Conservation (phyloP, 2,888 invertebrate genomes). For the Chaetogeoica ovagalla region DNA sequence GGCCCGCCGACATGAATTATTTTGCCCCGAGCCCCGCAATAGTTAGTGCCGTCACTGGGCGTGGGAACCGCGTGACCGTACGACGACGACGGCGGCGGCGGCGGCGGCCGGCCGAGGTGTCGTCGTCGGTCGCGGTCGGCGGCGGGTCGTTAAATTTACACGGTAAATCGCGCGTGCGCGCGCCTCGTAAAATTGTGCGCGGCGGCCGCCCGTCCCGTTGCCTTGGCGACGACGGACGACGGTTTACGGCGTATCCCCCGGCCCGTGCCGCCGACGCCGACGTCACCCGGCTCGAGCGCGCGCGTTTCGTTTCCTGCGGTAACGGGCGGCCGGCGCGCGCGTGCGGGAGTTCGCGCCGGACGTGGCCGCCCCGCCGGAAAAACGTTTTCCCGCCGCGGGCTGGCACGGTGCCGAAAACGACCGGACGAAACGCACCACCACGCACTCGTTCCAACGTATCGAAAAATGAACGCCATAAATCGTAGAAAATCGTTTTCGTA, state of each 20-base stretch:
- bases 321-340: background rate
- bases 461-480: too few relatives aligned
- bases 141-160: slow-evolving; percentile 46
- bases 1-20: too few relatives aligned
- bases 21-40: too few relatives aligned
- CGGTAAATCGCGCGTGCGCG: background rate
- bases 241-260: slow-evolving; percentile 10
- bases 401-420: slow-evolving; percentile 39
- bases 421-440: background rate
- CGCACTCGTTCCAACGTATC: too few relatives aligned
- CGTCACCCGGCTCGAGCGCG: background rate
- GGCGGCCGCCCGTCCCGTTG: slow-evolving; percentile 9
- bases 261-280: background rate
- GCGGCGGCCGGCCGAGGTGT: background rate
- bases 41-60: too few relatives aligned
- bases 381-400: slow-evolving; percentile 43
- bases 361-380: slow-evolving; percentile 35
- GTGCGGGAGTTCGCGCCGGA: background rate
- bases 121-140: slow-evolving; percentile 38
- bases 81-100: background rate
- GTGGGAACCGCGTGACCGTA: too few relatives aligned
- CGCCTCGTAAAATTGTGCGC: background rate
- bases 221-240: slow-evolving; percentile 3
- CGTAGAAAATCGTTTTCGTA: too few relatives aligned
- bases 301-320: background rate